A percentile compares a stretch with the other conserved stretches of the same genome.
phyloP scores from a whole-genome alignment of 2,797 vertebrate genomes.

The Micromesistius poutassou region DNA sequence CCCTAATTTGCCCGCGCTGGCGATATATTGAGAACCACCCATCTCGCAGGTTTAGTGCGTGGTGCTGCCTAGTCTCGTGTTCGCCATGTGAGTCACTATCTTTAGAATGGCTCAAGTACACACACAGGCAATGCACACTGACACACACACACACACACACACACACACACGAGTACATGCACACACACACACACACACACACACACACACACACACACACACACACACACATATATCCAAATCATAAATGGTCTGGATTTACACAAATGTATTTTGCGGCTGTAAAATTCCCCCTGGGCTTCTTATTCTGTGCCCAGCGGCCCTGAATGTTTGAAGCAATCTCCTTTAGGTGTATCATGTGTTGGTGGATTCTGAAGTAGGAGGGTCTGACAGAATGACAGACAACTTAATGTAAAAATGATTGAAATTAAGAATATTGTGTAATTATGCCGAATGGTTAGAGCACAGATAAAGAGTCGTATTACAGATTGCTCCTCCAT shows the following conservation, averaged over 20 bases:
- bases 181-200: constrained; percentile 16
- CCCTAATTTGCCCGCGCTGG: constrained; percentile 53
- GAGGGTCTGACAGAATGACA: neutral
- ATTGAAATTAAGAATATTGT: constrained; percentile 37
- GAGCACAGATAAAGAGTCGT: constrained; percentile 26
- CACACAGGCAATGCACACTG: constrained; percentile 26
- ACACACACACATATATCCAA: constrained; percentile 25
- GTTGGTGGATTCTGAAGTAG: neutral
- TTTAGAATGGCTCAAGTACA: constrained; percentile 51
- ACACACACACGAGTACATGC: neutral
- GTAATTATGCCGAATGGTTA: constrained; percentile 37
- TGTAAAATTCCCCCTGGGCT: neutral
- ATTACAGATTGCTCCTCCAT: constrained; percentile 46
- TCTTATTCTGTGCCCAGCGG: neutral
- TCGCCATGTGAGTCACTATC: constrained; percentile 66
- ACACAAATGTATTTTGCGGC: constrained; percentile 30
- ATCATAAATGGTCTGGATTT: constrained; percentile 46
- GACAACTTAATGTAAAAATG: constrained; percentile 5
- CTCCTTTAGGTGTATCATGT: too few species aligned
- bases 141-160: neutral
- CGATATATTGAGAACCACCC: constrained; percentile 54
- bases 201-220: too few species aligned
- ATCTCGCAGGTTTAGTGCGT: constrained; percentile 53
- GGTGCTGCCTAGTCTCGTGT: constrained; percentile 54
- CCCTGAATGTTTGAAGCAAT: neutral